These are phyloP conservation scores for Toxonevra muliebris DNA, from an alignment of 2,888 invertebrate species.

Conservation along the genomic window DNA sequence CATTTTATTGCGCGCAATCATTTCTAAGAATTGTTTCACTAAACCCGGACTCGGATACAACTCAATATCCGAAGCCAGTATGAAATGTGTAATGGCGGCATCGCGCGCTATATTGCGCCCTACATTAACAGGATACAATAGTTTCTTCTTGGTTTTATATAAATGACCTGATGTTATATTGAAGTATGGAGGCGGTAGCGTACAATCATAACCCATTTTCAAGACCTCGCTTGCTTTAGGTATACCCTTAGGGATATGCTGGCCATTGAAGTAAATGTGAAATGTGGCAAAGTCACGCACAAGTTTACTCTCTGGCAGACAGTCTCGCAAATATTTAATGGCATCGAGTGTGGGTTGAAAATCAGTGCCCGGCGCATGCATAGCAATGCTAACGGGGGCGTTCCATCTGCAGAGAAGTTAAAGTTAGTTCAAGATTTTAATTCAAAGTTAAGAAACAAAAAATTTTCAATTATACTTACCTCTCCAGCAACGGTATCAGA, in stretches of 20 bases:
- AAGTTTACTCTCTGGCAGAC: conserved; percentile 56
- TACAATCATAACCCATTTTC: not conserved
- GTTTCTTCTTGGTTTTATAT: conserved; percentile 70
- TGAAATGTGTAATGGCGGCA: conserved; percentile 78
- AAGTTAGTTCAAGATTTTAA: not conserved
- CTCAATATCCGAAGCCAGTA: conserved; percentile 84
- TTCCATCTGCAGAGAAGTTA: conserved; percentile 64
- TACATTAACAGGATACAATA: conserved; percentile 86
- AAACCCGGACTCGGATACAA: conserved; percentile 83
- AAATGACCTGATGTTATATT: conserved; percentile 73
- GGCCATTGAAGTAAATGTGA: conserved; percentile 70
- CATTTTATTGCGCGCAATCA: conserved; percentile 77
- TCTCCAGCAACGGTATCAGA: conserved; percentile 67
- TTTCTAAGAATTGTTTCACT: conserved; percentile 79
- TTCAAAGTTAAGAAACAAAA: too few species aligned
- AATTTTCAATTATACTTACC: conserved; percentile 47
- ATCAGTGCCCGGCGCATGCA: conserved; percentile 71
- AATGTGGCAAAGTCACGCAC: conserved; percentile 68
- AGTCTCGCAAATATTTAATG: conserved; percentile 68
- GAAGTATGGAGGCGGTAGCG: conserved; percentile 70
- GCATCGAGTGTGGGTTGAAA: conserved; percentile 67
- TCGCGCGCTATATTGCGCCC: conserved; percentile 83
- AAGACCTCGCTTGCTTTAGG: conserved; percentile 4
- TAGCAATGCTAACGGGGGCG: conserved; percentile 71
- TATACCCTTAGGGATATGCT: conserved; percentile 67